phyloP scores from a whole-genome alignment of 2,888 invertebrate species.

The Yponomeuta cagnagella region DNA sequence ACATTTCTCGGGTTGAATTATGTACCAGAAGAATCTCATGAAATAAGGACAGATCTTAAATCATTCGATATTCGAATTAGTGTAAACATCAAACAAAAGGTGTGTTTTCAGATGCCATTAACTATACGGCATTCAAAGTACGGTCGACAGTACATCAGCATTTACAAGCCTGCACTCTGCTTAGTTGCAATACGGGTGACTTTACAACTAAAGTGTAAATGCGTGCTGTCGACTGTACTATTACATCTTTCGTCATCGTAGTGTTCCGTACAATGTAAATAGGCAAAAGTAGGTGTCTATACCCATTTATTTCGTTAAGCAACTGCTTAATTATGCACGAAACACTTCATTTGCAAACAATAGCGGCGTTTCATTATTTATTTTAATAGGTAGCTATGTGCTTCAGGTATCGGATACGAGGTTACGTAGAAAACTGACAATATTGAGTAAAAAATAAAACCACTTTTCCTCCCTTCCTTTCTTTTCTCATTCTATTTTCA shows the following conservation, averaged over 20 bases:
- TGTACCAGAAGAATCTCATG: no score
- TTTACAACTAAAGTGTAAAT: neutral
- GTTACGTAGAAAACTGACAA: neutral
- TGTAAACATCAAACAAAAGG: no score
- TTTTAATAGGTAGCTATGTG: constrained; percentile 1
- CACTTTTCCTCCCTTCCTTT: no score
- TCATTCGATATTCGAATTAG: no score
- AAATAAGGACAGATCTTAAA: no score
- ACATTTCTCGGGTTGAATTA: no score
- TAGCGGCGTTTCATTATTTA: constrained; percentile 14
- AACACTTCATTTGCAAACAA: constrained; percentile 20
- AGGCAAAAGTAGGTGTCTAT: constrained; percentile 3
- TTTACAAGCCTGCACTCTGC: no score
- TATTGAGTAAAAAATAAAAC: neutral
- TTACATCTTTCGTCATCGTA: neutral
- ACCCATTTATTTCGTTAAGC: constrained; percentile 4
- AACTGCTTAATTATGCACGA: constrained; percentile 9
- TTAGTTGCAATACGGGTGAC: no score
- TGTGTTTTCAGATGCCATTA: no score
- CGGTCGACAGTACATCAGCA: no score
- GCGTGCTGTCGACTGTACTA: neutral
- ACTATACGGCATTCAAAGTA: no score
- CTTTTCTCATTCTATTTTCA: no score
- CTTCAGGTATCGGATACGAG: neutral
- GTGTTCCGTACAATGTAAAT: neutral